Conservation (phyloP, 1,140 invertebrate genomes). For the Bombyx mandarina region DNA sequence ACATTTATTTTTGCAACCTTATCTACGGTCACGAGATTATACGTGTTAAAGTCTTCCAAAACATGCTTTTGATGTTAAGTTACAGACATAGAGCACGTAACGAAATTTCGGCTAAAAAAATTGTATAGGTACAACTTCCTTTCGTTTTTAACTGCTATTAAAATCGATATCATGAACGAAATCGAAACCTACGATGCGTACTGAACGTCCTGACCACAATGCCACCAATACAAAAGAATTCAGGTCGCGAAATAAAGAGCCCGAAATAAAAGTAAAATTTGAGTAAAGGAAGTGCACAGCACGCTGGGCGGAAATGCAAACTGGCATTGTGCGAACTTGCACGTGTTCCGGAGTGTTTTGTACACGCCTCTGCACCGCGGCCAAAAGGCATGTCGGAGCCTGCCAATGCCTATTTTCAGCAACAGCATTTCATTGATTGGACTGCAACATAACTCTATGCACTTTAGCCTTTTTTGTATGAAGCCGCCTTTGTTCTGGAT, state of each 20-base stretch:
- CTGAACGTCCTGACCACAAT: conserved; percentile 62
- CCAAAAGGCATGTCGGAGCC: conserved; percentile 42
- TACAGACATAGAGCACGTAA: too few relatives aligned
- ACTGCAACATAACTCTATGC: background rate
- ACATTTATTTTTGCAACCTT: conserved; percentile 1
- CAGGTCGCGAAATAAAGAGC: conserved; percentile 54
- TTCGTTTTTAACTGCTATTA: conserved; percentile 59
- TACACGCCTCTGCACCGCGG: conserved; percentile 39
- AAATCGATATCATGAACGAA: conserved; percentile 68
- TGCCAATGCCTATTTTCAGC: conserved; percentile 17
- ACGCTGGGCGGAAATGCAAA: conserved; percentile 69
- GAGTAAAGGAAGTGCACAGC: conserved; percentile 67
- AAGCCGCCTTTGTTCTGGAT: too few relatives aligned
- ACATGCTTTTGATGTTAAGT: conserved; percentile 26
- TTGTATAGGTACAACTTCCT: conserved; percentile 29
- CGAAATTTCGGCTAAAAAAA: too few relatives aligned
- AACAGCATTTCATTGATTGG: conserved; percentile 8
- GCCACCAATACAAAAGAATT: conserved; percentile 46
- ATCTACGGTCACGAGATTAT: conserved; percentile 39
- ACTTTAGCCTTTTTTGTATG: background rate
- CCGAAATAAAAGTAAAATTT: conserved; percentile 64
- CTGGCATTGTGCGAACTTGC: conserved; percentile 65
- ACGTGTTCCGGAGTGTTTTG: conserved; percentile 66
- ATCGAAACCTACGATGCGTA: conserved; percentile 67
- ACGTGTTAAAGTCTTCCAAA: conserved; percentile 39